These are phyloP conservation scores for Piezodorus guildinii DNA, from an alignment of 1,140 invertebrate genomes.

Conservation along the genomic window DNA sequence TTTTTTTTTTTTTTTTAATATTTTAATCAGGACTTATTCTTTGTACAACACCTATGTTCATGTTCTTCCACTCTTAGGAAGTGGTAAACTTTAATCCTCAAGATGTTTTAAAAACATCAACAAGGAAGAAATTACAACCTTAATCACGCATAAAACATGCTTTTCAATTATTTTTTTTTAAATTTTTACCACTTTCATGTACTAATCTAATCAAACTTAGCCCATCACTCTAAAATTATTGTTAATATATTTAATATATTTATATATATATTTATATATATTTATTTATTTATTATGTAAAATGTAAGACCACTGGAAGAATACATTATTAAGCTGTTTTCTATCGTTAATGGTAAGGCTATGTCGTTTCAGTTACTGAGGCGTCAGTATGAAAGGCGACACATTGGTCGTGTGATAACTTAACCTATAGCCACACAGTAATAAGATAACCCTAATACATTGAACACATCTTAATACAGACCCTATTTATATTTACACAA, in stretches of 20 bases:
- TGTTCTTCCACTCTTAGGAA: not conserved
- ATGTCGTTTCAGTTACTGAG: constrained; percentile 23
- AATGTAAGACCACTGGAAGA: constrained; percentile 25
- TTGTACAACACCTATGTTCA: constrained; percentile 8
- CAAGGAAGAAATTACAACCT: constrained; percentile 18
- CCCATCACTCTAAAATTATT: constrained; percentile 19
- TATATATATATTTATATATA: constrained; percentile 4
- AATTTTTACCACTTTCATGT: not conserved
- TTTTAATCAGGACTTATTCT: constrained; percentile 5
- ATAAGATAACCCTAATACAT: constrained; percentile 25
- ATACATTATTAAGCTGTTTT: constrained; percentile 21
- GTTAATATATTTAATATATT: constrained; percentile 8
- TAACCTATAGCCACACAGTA: constrained; percentile 19
- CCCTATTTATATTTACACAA: constrained; percentile 18
- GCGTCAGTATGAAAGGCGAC: constrained; percentile 20
- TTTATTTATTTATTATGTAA: constrained; percentile 14
- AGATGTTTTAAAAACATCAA: constrained; percentile 13
- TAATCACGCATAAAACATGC: constrained; percentile 13
- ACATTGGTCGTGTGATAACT: constrained; percentile 23
- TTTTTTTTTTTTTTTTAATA: not conserved
- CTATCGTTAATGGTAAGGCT: constrained; percentile 23
- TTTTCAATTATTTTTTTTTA: not conserved
- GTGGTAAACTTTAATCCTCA: constrained; percentile 2
- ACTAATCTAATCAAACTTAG: constrained; percentile 10
- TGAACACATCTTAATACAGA: constrained; percentile 25